These are phyloP conservation scores for Homarus gammarus DNA, from an alignment of 2,888 invertebrate genomes.

Conservation along the genomic window DNA sequence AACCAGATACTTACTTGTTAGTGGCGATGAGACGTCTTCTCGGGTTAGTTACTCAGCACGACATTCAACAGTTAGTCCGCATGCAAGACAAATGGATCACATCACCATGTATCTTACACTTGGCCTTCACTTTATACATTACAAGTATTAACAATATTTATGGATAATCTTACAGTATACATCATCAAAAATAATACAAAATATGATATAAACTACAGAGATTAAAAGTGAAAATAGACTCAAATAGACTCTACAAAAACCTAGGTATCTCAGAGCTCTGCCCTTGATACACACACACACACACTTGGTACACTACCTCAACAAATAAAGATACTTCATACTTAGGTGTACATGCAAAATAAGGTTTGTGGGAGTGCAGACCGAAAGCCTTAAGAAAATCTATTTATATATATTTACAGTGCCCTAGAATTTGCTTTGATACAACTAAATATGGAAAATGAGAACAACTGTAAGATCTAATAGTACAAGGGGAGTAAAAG, in stretches of 20 bases:
- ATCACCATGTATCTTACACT: conserved; percentile 56
- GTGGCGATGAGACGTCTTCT: conserved; percentile 50
- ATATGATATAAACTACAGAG: background rate
- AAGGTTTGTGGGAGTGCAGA: background rate
- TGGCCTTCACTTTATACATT: conserved; percentile 20
- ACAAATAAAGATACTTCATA: background rate
- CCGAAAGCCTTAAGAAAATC: background rate
- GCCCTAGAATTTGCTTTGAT: background rate
- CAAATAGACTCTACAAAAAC: no score
- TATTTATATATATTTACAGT: conserved; percentile 30
- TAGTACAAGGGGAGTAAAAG: background rate
- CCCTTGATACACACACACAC: no score
- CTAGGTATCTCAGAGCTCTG: no score
- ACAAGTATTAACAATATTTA: conserved; percentile 14
- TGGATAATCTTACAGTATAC: background rate
- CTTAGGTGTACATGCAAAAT: background rate
- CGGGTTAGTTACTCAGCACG: conserved; percentile 60
- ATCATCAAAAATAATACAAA: conserved; percentile 6
- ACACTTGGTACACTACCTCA: no score
- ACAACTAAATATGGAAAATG: background rate
- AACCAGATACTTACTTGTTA: conserved; percentile 56
- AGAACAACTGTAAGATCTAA: no score
- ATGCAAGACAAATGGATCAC: conserved; percentile 61
- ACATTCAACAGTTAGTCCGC: conserved; percentile 61
- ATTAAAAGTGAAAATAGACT: no score